Percentiles rank a stretch among this genome's conserved stretches.
phyloP scores from a whole-genome alignment of 2,113 vertebrate genomes.

The Dicentrarchus labrax region DNA sequence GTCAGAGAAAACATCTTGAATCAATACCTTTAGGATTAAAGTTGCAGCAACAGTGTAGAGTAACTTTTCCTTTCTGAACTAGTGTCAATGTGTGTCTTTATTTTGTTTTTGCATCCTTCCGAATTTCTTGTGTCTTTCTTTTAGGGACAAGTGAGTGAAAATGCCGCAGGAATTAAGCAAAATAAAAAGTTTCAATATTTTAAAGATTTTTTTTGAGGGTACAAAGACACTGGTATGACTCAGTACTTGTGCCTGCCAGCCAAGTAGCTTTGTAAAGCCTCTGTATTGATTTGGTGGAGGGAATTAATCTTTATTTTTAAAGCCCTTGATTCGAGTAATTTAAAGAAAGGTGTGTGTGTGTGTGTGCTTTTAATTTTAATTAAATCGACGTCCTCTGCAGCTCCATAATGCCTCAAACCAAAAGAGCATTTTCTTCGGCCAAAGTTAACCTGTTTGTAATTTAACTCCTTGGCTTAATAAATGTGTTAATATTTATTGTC shows the following conservation, averaged over 20 bases:
- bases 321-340: not conserved
- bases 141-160: not conserved
- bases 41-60: too few species aligned
- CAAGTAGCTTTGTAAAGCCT: not conserved
- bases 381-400: not conserved
- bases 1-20: too few species aligned
- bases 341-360: not conserved
- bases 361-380: conserved; percentile 18
- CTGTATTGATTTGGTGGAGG: not conserved
- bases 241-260: not conserved
- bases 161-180: not conserved
- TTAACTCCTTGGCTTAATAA: not conserved
- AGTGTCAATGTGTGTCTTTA: too few species aligned
- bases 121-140: not conserved
- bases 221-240: conserved; percentile 23
- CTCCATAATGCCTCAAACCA: not conserved
- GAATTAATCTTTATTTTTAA: conserved; percentile 5
- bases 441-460: not conserved
- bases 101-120: not conserved
- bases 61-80: too few species aligned
- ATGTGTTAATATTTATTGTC: conserved; percentile 11
- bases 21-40: too few species aligned
- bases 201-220: not conserved
- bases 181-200: conserved; percentile 25
- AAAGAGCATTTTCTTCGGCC: not conserved